These are phyloP conservation scores for Ischnura elegans DNA, from an alignment of 2,888 invertebrate species.

Conservation along the genomic window DNA sequence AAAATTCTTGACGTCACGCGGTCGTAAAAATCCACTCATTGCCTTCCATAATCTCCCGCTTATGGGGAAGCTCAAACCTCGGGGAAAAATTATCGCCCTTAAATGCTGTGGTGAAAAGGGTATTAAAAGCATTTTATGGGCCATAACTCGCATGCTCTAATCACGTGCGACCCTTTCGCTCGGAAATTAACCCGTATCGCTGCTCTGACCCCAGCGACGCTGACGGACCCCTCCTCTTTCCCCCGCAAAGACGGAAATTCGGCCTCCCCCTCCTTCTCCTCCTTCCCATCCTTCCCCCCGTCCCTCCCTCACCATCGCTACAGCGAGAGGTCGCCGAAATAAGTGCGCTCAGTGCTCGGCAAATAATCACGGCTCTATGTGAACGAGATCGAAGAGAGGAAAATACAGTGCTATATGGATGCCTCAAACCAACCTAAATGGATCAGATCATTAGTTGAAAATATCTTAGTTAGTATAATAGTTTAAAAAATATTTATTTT, in stretches of 20 bases:
- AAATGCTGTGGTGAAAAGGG: not conserved
- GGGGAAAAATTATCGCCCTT: not conserved
- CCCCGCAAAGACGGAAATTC: not conserved
- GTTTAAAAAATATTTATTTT: too few species aligned
- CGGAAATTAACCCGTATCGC: not conserved
- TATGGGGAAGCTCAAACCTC: not conserved
- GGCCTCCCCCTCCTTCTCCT: not conserved
- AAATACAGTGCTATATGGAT: too few species aligned
- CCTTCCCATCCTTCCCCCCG: not conserved
- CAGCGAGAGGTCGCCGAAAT: not conserved
- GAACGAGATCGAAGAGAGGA: too few species aligned
- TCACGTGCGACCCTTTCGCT: conserved; percentile 8
- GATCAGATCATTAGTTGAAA: too few species aligned
- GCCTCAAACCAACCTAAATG: too few species aligned
- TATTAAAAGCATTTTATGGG: conserved; percentile 21
- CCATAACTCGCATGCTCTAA: not conserved
- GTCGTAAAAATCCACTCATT: not conserved
- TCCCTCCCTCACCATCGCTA: not conserved
- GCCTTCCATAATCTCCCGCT: not conserved
- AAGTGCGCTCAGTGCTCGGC: not conserved
- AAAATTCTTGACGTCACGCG: not conserved
- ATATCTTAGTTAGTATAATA: too few species aligned
- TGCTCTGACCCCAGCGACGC: not conserved
- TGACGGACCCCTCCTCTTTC: not conserved
- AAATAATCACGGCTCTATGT: too few species aligned